A percentile compares a stretch with the other conserved stretches of the same genome.
Evolutionary conservation across 2,797 vertebrate species (phyloP).

Genomic region (Premnoplex brunnescens): DNA sequence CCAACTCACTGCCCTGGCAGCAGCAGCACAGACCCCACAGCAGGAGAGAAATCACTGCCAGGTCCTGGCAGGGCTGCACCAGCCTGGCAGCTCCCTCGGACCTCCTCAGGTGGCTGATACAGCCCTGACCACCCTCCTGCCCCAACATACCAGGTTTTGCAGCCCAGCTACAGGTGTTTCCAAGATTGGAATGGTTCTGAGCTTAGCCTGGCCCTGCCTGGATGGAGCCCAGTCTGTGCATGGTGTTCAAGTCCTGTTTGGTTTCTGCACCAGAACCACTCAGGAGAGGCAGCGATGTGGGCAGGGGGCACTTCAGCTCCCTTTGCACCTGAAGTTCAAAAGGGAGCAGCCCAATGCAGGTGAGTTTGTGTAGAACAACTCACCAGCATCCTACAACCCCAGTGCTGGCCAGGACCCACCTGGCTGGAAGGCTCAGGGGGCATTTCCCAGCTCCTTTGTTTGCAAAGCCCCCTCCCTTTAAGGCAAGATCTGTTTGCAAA

Average conservation of each 20-base stretch:
- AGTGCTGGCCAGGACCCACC: not conserved
- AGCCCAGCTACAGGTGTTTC: not conserved
- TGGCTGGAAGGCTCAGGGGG: not conserved
- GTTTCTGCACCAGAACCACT: not conserved
- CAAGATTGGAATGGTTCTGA: not conserved
- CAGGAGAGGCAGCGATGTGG: not conserved
- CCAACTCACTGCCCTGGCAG: not conserved
- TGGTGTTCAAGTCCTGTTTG: not conserved
- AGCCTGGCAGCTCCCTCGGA: not conserved
- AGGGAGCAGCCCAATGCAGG: not conserved
- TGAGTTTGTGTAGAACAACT: too few relatives aligned
- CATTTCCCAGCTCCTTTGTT: not conserved
- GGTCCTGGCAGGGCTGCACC: not conserved
- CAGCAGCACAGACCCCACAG: not conserved
- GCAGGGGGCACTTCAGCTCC: not conserved
- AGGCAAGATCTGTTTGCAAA: not conserved
- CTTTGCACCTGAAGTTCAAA: not conserved
- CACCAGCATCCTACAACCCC: not conserved
- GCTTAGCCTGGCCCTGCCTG: not conserved
- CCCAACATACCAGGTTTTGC: not conserved
- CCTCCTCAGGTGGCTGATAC: accelerated
- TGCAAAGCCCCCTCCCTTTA: not conserved
- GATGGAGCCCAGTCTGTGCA: accelerated
- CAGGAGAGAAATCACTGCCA: not conserved
- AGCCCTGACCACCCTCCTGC: not conserved